Conservation (phyloP, 2,888 invertebrate genomes). For the Strigamia crassipes region DNA sequence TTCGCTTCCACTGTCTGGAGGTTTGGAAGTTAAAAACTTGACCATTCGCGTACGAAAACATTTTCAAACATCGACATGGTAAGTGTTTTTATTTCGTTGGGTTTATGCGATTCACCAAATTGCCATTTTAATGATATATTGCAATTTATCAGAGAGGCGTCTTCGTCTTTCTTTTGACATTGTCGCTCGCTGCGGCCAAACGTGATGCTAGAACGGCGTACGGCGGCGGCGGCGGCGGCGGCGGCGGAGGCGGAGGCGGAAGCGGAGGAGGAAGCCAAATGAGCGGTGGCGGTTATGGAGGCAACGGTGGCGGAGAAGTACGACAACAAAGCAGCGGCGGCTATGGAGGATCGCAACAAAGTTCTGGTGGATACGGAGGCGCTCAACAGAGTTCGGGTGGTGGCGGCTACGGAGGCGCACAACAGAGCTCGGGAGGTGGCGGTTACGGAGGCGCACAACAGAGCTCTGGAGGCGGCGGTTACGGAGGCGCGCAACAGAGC, state of each 20-base stretch:
- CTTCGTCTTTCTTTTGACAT: not conserved
- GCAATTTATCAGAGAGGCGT: not conserved
- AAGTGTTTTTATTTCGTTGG: too few relatives aligned
- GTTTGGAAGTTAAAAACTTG: not conserved
- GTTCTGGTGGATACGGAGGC: not conserved
- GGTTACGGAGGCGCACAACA: not conserved
- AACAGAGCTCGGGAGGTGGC: not conserved
- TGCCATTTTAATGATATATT: too few relatives aligned
- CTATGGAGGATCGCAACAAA: not conserved
- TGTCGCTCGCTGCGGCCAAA: not conserved
- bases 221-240: not conserved
- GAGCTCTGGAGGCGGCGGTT: not conserved
- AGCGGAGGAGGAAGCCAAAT: not conserved
- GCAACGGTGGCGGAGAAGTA: not conserved
- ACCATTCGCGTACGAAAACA: too few relatives aligned
- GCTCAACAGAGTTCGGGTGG: not conserved
- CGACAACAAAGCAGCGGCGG: not conserved
- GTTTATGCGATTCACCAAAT: too few relatives aligned
- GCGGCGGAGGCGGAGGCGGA: not conserved
- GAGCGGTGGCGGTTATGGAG: not conserved
- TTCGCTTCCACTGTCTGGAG: not conserved
- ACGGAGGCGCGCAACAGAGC: constrained; percentile 8
- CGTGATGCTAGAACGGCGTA: not conserved
- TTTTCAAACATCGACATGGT: too few relatives aligned
- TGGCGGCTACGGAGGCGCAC: not conserved